phyloP scores from a whole-genome alignment of 2,113 vertebrate species.

The Diadophis punctatus region DNA sequence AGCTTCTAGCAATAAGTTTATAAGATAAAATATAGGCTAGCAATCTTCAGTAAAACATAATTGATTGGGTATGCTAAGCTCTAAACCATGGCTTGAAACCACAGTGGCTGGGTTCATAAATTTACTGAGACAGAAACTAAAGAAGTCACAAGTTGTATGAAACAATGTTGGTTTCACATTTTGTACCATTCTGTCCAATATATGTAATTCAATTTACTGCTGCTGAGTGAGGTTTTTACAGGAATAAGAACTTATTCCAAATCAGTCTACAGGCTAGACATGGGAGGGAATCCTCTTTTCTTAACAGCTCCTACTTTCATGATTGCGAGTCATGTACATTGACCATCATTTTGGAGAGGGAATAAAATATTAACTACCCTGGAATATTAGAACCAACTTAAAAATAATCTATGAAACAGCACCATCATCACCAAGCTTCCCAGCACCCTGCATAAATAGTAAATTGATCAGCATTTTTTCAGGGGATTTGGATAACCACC shows the following conservation, averaged over 20 bases:
- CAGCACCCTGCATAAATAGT: background rate
- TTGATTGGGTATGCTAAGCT: background rate
- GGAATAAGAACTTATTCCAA: background rate
- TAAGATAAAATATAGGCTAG: background rate
- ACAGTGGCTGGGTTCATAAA: background rate
- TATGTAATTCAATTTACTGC: background rate
- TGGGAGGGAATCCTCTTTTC: background rate
- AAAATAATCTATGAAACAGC: background rate
- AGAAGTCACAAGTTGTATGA: background rate
- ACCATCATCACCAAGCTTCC: background rate
- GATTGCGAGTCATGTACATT: background rate
- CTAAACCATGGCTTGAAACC: background rate
- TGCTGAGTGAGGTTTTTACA: background rate
- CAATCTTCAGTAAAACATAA: background rate
- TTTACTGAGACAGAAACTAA: background rate
- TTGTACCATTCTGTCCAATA: background rate
- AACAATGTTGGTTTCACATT: background rate
- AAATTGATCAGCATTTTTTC: background rate
- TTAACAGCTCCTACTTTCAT: background rate
- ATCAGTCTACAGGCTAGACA: background rate
- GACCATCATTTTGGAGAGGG: background rate
- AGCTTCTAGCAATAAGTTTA: background rate
- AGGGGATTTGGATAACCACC: background rate
- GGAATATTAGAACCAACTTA: background rate
- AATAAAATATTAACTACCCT: background rate